Conservation (phyloP, 2,113 vertebrate species). For the Athene noctua region DNA sequence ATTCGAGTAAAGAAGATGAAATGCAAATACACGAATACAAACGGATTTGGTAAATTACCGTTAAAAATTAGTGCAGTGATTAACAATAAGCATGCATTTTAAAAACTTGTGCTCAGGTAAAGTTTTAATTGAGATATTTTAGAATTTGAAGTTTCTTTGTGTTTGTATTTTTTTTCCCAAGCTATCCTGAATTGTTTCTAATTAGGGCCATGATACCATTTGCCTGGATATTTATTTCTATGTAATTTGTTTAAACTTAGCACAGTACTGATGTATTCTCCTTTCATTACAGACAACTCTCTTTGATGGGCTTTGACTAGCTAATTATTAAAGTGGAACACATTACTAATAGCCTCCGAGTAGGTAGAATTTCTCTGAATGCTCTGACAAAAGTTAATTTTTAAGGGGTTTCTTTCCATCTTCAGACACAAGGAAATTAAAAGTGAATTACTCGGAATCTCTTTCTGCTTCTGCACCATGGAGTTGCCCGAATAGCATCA, state of each 20-base stretch:
- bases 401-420: neutral
- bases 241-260: constrained; percentile 22
- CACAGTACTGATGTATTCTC: neutral
- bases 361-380: neutral
- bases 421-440: neutral
- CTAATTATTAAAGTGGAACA: neutral
- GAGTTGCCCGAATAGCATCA: neutral
- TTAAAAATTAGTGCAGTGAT: neutral
- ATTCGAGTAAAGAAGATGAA: constrained; percentile 5
- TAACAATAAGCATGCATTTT: neutral
- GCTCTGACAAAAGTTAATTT: neutral
- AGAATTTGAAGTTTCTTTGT: neutral
- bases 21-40: neutral
- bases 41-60: neutral
- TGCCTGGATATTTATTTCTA: constrained; percentile 23
- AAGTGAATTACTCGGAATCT: neutral
- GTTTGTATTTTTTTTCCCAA: neutral
- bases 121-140: constrained; percentile 53
- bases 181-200: constrained; percentile 10
- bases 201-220: constrained; percentile 30
- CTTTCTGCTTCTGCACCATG: accelerated
- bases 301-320: constrained; percentile 23
- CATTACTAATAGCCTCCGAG: neutral
- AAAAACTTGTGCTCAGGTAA: neutral
- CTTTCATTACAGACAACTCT: neutral